Percentiles rank a stretch among this genome's conserved stretches.
These are phyloP conservation scores for Ailurus styani DNA, from an alignment of 2,113 vertebrate genomes.

Conservation along the genomic window DNA sequence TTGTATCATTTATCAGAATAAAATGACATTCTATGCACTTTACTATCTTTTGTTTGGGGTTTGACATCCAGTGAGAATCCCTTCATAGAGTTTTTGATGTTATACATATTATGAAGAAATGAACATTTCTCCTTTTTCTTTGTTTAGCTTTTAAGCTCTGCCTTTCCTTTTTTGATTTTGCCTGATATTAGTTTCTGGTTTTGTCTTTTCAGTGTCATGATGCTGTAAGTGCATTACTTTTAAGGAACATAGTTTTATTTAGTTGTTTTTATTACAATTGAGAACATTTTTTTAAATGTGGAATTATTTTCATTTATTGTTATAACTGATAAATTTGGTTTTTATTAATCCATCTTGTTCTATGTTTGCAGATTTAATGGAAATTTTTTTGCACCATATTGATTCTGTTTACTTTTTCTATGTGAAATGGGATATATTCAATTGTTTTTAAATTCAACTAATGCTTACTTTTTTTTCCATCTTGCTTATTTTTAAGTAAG, in stretches of 20 bases:
- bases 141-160: slow-evolving; percentile 5
- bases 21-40: slow-evolving; percentile 21
- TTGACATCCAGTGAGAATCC: neutral
- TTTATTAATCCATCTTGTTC: neutral
- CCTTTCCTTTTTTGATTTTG: neutral
- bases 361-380: neutral
- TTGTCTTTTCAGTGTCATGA: neutral
- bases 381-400: neutral
- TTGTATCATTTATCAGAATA: slow-evolving; percentile 55
- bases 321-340: neutral
- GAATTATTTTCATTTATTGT: neutral
- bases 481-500: neutral
- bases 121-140: neutral
- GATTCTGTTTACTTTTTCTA: neutral
- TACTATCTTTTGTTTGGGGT: neutral
- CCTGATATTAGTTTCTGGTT: neutral
- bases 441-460: neutral
- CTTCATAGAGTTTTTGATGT: neutral
- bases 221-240: neutral
- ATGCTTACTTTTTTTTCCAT: neutral
- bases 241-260: neutral
- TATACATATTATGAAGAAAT: neutral
- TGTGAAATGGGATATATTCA: neutral
- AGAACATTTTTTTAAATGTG: neutral
- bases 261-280: neutral